Base-by-base conservation (phyloP, 2,888 invertebrate species). In the Clanis bilineata region DNA sequence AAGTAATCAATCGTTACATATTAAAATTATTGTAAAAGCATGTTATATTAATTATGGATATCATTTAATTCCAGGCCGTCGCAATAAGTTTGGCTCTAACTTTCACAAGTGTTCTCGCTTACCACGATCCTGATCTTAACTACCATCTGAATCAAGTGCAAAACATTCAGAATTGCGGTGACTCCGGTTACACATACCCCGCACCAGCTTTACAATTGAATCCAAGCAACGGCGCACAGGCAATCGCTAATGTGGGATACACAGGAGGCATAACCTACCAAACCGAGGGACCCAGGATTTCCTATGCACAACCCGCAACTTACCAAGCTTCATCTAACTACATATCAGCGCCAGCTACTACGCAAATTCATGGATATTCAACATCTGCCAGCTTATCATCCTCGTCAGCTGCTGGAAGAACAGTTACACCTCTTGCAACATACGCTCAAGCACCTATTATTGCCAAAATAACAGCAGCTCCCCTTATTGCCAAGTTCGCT, bases 391-490 rank as follows among this genome's bases (percentile, higher is more conserved):
- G 92, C 5, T 84, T 93, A 0, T 93, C 94, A 3, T 77, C 81
- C 23, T 81, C 73, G 32, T 74, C 80, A 2, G 73, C 86, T 1
- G 70, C 79, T 5, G 72, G 72, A 25, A 82, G 80, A 71, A 89
- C 88, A 22, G 81, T 90, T n/a, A 85, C 79, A 23, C 91, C 92
- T 0, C 74, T 76, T 61, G 85, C 86, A 22, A 89, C 90, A 5
- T 93, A 92, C 64, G 91, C 91, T 23, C 91, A 92, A 73, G 92
- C 92, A n/a, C 92, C 93, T n/a, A 90, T 92, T 58, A 80, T 92
- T 65, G 81, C 93, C 23, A 88, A 93, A 86, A 81, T 91, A 61
- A 86, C 93, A 18, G 84, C 92, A 57, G 85, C 93, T 57, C 88
- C 93, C n/a, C 73, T 92, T 3, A 82, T 89, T 43, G 87, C 90